These are phyloP conservation scores for Anabacerthia variegaticeps DNA, from an alignment of 2,797 vertebrate genomes.

Conservation along the genomic window DNA sequence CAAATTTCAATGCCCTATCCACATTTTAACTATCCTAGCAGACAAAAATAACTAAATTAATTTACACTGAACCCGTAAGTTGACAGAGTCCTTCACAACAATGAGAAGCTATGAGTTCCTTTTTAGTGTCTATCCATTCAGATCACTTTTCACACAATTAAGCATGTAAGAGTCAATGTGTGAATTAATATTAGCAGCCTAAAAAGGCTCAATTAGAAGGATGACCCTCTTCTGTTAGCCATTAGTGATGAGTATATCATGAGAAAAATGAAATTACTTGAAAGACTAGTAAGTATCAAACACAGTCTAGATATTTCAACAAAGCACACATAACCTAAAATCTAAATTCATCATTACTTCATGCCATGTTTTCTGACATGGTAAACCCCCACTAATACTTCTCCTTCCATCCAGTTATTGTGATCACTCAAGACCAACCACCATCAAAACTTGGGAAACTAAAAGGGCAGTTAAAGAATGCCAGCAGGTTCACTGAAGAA, in stretches of 20 bases:
- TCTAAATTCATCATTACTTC: neutral
- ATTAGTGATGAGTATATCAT: accelerated
- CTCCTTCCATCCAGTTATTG: neutral
- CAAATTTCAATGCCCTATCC: neutral
- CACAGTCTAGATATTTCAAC: neutral
- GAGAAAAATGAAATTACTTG: neutral
- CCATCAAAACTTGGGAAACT: neutral
- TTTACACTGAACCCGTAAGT: neutral
- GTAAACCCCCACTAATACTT: neutral
- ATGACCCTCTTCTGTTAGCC: neutral
- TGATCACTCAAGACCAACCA: neutral
- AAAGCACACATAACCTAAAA: neutral
- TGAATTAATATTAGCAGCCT: neutral
- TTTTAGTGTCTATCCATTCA: neutral
- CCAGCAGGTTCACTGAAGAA: neutral
- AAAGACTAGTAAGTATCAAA: neutral
- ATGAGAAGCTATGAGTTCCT: neutral
- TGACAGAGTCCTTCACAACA: neutral
- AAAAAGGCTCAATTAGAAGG: neutral
- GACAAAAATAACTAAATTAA: neutral
- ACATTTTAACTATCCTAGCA: neutral
- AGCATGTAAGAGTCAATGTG: neutral
- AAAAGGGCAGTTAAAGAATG: neutral
- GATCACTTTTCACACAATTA: neutral
- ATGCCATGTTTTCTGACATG: neutral